Base-by-base conservation (phyloP, 2,113 vertebrate species). In the Oceanites oceanicus region DNA sequence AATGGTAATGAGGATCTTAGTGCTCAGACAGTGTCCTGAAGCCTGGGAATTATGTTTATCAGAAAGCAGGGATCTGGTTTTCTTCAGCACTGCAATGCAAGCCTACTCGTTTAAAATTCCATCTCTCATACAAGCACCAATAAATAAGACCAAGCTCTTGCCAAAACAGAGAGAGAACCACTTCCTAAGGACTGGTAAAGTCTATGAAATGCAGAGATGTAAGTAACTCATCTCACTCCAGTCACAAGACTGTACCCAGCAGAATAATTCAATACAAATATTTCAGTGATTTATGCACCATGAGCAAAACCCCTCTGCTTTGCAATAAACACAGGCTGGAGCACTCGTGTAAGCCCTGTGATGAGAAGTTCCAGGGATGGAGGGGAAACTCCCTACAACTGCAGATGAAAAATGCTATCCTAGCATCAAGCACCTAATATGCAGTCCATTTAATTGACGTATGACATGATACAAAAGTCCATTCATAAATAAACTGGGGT, bases 71-170 rank as follows among this genome's bases (percentile, higher is more conserved):
- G 86, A 45, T 89, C 95, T 97, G 94, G 5, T 75, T 95, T 92
- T 95, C 62, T 58, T 95, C 94, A 92, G 11, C 29, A 40, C 22
- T 90, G 56, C 20, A 76, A 82, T 65, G 70, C 44, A 87, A 89
- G 9, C 44, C 73, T 87, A 91, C 45, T 81, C 14, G 20, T 88
- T 95, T 92, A 90, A 96, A 96, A 95, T 94, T 85, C 70, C 73
- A 56, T 87, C 53, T 80, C 56, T 76, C 75, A 47, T 32, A 63
- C 68, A 93, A 94, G 74, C 65, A 92, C 32, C 58, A 47, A 87
- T 97, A 95, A 97, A 95, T 94, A 95, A 94, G 36, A 85, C 15
- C 66, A 91, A 76, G 47, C 2, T 63, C 45, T 89, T 94, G 91
- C 76, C 89, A 96, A 91, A 92, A 96, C 56, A 87, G 47, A 86